These are phyloP conservation scores for Gastrophryne carolinensis DNA, from an alignment of 2,797 vertebrate genomes.

Conservation along the genomic window DNA sequence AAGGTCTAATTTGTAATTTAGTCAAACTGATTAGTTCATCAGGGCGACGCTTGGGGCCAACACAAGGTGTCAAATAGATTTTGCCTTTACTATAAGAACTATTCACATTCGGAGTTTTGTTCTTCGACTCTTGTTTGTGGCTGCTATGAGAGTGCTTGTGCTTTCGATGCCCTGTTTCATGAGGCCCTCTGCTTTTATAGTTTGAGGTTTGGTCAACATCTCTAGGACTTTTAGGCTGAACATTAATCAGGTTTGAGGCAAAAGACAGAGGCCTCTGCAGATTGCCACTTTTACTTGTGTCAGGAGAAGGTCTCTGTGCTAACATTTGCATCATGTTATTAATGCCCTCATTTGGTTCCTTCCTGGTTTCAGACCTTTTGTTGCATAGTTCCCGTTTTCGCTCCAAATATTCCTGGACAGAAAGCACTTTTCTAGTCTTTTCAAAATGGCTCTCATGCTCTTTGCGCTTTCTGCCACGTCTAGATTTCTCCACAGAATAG, in stretches of 20 bases:
- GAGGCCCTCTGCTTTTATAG: not conserved
- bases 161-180: not conserved
- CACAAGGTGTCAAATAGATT: slow-evolving; percentile 64
- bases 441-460: slow-evolving; percentile 40
- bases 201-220: not conserved
- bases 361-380: not conserved
- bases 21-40: slow-evolving; percentile 67
- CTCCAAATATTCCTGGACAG: slow-evolving; percentile 56
- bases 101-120: not conserved
- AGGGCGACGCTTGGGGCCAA: slow-evolving; percentile 63
- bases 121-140: not conserved
- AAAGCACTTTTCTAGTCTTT: slow-evolving; percentile 47
- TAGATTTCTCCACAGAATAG: not conserved
- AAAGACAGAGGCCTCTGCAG: not conserved
- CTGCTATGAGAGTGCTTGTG: not conserved
- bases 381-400: slow-evolving; percentile 57
- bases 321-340: not conserved
- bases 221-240: not conserved
- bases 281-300: not conserved
- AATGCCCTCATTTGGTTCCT: not conserved
- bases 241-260: not conserved
- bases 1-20: slow-evolving; percentile 63
- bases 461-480: not conserved
- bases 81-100: slow-evolving; percentile 50
- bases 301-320: not conserved